A percentile compares a stretch with the other conserved stretches of the same genome.
Conservation (phyloP, 2,797 vertebrate species). For the Lophotriccus pileatus region DNA sequence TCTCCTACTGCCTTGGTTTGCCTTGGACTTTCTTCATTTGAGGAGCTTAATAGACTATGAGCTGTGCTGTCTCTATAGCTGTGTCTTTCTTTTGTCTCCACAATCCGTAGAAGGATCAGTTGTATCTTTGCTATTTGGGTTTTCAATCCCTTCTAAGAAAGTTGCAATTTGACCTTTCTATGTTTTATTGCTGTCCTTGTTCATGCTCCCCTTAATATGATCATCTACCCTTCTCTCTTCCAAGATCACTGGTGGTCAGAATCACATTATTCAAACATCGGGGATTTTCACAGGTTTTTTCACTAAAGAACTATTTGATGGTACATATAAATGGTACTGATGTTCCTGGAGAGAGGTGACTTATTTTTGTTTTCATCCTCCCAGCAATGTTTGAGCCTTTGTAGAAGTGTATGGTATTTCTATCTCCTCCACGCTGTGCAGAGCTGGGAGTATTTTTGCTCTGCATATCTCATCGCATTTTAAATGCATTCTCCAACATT, state of each 20-base stretch:
- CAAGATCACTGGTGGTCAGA: neutral
- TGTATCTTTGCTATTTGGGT: neutral
- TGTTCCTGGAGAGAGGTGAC: neutral
- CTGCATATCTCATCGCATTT: neutral
- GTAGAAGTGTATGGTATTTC: neutral
- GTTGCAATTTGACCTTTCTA: neutral
- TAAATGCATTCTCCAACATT: neutral
- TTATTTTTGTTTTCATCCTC: neutral
- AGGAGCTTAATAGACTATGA: neutral
- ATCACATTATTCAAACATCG: neutral
- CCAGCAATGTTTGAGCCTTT: neutral
- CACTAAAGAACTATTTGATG: neutral
- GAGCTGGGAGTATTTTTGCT: neutral
- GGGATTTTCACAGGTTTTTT: neutral
- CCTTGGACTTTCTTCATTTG: neutral
- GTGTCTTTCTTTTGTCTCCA: neutral
- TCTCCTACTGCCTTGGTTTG: neutral
- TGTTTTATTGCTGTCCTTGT: neutral
- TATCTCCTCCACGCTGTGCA: neutral
- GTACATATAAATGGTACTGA: neutral
- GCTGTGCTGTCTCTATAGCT: neutral
- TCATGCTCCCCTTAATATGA: neutral
- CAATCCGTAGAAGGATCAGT: accelerated
- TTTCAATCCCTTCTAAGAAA: neutral
- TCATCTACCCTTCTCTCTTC: neutral